Conservation (phyloP, 2,113 vertebrate genomes). For the Onychostruthus taczanowskii region DNA sequence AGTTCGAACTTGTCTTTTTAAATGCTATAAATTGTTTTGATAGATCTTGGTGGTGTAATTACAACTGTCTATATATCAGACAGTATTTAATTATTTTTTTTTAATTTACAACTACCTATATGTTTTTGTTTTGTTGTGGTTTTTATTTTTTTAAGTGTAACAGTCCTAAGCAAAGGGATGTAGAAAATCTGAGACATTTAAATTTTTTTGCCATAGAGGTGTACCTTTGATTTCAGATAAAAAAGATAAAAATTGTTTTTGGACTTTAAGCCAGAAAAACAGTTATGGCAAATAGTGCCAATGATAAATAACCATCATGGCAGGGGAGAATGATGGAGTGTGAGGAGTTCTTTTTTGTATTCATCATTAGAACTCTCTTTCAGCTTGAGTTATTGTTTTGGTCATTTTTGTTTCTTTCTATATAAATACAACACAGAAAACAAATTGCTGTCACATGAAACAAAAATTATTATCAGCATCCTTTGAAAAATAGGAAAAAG, state of each 20-base stretch:
- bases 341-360: background rate
- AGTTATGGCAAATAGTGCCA: background rate
- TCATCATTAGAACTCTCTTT: background rate
- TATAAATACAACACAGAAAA: background rate
- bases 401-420: background rate
- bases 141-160: background rate
- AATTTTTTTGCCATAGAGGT: background rate
- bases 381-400: background rate
- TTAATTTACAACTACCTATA: background rate
- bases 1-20: conserved; percentile 14
- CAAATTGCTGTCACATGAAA: background rate
- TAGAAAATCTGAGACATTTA: background rate
- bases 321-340: background rate
- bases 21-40: background rate
- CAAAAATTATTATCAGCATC: background rate
- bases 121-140: background rate
- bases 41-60: background rate
- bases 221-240: background rate
- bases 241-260: background rate
- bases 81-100: background rate
- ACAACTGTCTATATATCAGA: background rate
- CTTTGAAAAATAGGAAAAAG: background rate
- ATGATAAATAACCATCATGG: background rate
- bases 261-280: background rate
- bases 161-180: background rate